Percentiles rank a stretch among this genome's conserved stretches.
phyloP scores from a whole-genome alignment of 92 coral and sea anemone genomes.

The Pocillopora meandrina region DNA sequence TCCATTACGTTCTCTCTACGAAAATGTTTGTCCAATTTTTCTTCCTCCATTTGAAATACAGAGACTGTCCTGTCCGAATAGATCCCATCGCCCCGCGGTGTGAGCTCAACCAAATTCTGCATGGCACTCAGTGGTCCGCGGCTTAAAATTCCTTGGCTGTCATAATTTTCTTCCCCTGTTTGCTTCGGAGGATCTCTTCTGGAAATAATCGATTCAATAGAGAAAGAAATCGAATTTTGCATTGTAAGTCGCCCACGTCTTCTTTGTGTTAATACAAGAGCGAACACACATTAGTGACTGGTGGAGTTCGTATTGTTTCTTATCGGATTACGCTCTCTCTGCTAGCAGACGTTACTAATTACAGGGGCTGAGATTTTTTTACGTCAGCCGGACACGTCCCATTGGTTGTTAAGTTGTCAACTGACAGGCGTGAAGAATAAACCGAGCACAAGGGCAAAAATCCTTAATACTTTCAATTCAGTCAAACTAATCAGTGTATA shows the following conservation, averaged over 20 bases:
- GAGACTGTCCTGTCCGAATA: slow-evolving; percentile 20
- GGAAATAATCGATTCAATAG: slow-evolving; percentile 92
- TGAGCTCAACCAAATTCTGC: slow-evolving; percentile 46
- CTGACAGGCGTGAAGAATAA: slow-evolving; percentile 74
- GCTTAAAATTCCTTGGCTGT: slow-evolving; percentile 1
- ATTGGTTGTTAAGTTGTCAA: slow-evolving; percentile 74
- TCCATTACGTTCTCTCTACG: slow-evolving; percentile 16
- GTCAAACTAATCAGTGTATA: slow-evolving; percentile 64
- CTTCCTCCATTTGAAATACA: slow-evolving; percentile 13
- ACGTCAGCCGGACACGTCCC: slow-evolving; percentile 66
- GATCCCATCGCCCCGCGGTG: slow-evolving; percentile 20
- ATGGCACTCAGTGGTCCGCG: slow-evolving; percentile 45
- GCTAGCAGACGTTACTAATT: slow-evolving; percentile 79
- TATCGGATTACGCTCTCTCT: slow-evolving; percentile 92
- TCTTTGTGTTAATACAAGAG: slow-evolving; percentile 36
- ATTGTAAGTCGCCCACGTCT: slow-evolving; percentile 58
- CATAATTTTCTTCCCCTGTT: slow-evolving; percentile 12
- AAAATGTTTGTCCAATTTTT: slow-evolving; percentile 19
- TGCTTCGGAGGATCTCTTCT: slow-evolving; percentile 84
- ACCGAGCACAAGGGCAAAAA: slow-evolving; percentile 48
- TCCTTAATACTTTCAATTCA: neutral
- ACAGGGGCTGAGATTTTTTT: slow-evolving; percentile 64
- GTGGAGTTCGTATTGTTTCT: slow-evolving; percentile 57
- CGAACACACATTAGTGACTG: slow-evolving; percentile 35
- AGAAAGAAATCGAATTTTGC: slow-evolving; percentile 91